Evolutionary conservation across 64 coral and sea anemone species (phyloP), one percentile per base, ranked within the genome.

Genomic region (Montipora efflorescens): DNA sequence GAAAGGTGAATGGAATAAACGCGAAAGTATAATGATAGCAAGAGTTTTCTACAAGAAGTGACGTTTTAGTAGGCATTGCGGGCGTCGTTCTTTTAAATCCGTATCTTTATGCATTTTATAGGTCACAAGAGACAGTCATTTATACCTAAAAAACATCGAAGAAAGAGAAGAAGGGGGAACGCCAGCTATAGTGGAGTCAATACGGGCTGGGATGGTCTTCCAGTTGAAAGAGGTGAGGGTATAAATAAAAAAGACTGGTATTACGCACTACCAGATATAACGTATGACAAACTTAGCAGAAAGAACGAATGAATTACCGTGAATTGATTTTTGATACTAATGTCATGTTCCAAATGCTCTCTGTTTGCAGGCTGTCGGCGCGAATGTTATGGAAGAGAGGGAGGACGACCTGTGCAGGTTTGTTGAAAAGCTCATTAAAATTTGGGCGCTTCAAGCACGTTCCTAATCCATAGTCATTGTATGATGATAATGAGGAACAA

Each of bases 121-220:
- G 96, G 98, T 99, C 36, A 99, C 98, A 67, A 87, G 95, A 23
- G 95, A 99, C 21, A 94, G 92, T 11, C 97, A 99, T 76, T 78
- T 93, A 12, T 99, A 99, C 50, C 55, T 99, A 23, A 96, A 96
- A 89, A 94, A 99, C 89, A 94, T 99, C 46, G 97, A 99, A 87
- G 82, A 80, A 52, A 90, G 98, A 71, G 95, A 99, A 57, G 98
- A 99, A 80, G 97, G 97, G 45, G 97, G 97, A n/a, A 99, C 97
- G 43, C 97, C 97, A 86, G 97, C 91, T 3, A 99, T 99, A 79
- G 92, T 99, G 7, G 97, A 99, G 89, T 99, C 97, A 18, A 96
- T 99, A 82, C 82, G 97, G 55, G 95, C 97, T 67, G 97, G 97
- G 22, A 82, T 99, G 92, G 97, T 99, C 51, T 99, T 99, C 71